These are phyloP conservation scores for Harpagoxenus sublaevis DNA, from an alignment of 2,888 invertebrate genomes.

Conservation along the genomic window DNA sequence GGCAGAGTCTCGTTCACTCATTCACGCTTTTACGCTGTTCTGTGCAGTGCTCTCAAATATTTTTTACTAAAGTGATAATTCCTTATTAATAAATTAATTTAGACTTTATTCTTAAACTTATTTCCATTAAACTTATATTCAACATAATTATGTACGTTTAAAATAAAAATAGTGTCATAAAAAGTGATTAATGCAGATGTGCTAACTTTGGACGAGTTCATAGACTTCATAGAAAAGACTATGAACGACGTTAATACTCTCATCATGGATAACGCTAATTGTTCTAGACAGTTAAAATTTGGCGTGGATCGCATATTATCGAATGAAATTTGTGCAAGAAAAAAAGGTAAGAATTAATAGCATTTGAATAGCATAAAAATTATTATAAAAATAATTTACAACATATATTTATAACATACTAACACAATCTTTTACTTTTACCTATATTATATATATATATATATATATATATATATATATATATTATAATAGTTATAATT, in stretches of 20 bases:
- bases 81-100: neutral
- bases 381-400: neutral
- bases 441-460: neutral
- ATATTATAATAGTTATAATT: constrained; percentile 24
- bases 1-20: constrained; percentile 61
- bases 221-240: constrained; percentile 31
- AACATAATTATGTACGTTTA: neutral
- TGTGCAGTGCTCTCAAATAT: neutral
- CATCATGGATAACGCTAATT: constrained; percentile 61
- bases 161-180: neutral
- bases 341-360: constrained; percentile 63
- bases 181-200: neutral
- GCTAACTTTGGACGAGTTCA: neutral
- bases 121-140: neutral
- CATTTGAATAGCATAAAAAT: neutral
- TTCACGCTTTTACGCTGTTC: constrained; percentile 66
- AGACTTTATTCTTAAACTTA: neutral
- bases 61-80: neutral
- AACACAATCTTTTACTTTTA: neutral
- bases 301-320: constrained; percentile 91
- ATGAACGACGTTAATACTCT: constrained; percentile 70
- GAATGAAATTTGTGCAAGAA: constrained; percentile 83
- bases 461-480: neutral
- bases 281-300: constrained; percentile 87
- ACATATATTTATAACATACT: neutral